Evolutionary conservation across 1,140 invertebrate species (phyloP).

Genomic region (Halesus radiatus): DNA sequence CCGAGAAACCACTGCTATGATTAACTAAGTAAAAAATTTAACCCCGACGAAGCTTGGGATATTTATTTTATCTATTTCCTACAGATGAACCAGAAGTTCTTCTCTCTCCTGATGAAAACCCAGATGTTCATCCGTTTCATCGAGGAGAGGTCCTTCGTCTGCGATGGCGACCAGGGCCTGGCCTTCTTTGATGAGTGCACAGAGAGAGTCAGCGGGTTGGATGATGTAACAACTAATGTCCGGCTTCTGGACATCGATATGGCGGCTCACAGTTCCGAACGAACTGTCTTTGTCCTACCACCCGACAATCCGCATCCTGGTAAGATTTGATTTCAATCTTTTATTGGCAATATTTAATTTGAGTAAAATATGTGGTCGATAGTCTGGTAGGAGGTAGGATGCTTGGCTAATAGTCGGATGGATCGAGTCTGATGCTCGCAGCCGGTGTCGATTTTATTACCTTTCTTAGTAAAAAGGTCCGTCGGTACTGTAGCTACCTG

Average conservation of each 20-base stretch:
- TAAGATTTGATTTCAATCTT: slow-evolving; percentile 37
- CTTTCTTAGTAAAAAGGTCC: no score
- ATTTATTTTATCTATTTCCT: slow-evolving; percentile 65
- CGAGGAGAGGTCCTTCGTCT: slow-evolving; percentile 98
- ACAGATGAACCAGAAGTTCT: slow-evolving; percentile 93
- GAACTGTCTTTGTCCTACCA: slow-evolving; percentile 96
- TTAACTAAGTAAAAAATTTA: no score
- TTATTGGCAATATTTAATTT: no score
- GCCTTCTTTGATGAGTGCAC: slow-evolving; percentile 99
- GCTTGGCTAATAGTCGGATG: no score
- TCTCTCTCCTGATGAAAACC: slow-evolving; percentile 88
- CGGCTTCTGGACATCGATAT: slow-evolving; percentile 82
- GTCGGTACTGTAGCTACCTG: no score
- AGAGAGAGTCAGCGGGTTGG: slow-evolving; percentile 79
- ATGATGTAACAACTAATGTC: slow-evolving; percentile 71
- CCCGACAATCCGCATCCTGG: slow-evolving; percentile 80
- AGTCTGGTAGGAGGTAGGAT: no score
- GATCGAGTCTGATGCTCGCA: no score
- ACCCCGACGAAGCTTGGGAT: no score
- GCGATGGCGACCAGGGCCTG: slow-evolving; percentile 92
- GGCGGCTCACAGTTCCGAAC: slow-evolving; percentile 73
- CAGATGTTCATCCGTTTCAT: slow-evolving; percentile 99
- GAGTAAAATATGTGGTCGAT: no score
- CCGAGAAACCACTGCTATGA: no score
- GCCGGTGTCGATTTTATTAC: no score